phyloP scores from a whole-genome alignment of 2,888 invertebrate genomes.

The Nyleta sp. region DNA sequence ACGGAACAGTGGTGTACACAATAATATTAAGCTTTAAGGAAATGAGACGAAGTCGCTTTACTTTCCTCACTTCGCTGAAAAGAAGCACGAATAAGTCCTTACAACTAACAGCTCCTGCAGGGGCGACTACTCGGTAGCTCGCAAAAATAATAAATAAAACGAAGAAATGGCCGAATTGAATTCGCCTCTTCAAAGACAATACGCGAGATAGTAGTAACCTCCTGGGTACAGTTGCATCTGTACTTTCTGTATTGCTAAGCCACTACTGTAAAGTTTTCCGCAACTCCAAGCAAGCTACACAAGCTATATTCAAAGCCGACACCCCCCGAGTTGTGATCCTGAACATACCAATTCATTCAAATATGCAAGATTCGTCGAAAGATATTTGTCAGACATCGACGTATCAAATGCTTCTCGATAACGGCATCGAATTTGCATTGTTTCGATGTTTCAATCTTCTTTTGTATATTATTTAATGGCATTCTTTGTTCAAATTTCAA shows the following conservation, averaged over 20 bases:
- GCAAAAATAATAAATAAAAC: slow-evolving; percentile 59
- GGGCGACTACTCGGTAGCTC: slow-evolving; percentile 38
- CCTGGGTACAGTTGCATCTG: slow-evolving; percentile 60
- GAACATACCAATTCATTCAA: slow-evolving; percentile 34
- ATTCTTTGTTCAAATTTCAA: no score
- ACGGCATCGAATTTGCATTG: slow-evolving; percentile 20
- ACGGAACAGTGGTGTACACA: slow-evolving; percentile 23
- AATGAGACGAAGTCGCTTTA: slow-evolving; percentile 52
- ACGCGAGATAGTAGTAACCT: slow-evolving; percentile 53
- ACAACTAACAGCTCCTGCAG: slow-evolving; percentile 49
- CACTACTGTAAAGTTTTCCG: slow-evolving; percentile 57
- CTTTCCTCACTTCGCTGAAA: slow-evolving; percentile 37
- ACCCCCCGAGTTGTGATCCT: slow-evolving; percentile 33
- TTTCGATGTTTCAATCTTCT: slow-evolving; percentile 16
- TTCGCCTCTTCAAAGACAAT: slow-evolving; percentile 60
- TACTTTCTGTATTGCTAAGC: slow-evolving; percentile 51
- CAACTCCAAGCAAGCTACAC: slow-evolving; percentile 47
- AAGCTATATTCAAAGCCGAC: slow-evolving; percentile 44
- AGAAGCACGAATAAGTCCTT: slow-evolving; percentile 50
- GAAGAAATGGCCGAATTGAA: slow-evolving; percentile 56
- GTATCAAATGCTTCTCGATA: slow-evolving; percentile 29
- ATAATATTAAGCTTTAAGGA: slow-evolving; percentile 52
- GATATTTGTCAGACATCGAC: slow-evolving; percentile 39
- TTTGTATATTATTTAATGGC: background rate
- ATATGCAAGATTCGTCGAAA: slow-evolving; percentile 45